These are phyloP conservation scores for Babylonia areolata DNA, from an alignment of 1,140 invertebrate species.

Conservation along the genomic window DNA sequence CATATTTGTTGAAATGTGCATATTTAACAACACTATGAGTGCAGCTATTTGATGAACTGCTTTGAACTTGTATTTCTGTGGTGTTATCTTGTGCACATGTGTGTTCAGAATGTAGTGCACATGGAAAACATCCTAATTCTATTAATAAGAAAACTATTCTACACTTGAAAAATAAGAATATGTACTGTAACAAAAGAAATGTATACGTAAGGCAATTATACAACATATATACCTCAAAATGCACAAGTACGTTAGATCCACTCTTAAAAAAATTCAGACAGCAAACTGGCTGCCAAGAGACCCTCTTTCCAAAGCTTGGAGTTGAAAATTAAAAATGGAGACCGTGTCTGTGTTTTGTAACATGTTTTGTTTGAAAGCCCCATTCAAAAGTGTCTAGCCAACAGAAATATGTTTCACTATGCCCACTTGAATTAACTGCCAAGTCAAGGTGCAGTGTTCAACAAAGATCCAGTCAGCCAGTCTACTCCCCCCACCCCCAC, in stretches of 20 bases:
- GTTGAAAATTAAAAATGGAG: neutral
- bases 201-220: too few relatives aligned
- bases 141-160: too few relatives aligned
- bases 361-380: neutral
- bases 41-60: neutral
- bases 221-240: too few relatives aligned
- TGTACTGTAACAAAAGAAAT: too few relatives aligned
- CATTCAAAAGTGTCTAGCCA: neutral
- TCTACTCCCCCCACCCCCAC: neutral
- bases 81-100: neutral
- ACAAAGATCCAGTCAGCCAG: neutral
- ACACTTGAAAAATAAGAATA: too few relatives aligned
- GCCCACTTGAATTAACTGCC: neutral
- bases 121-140: neutral
- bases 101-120: neutral
- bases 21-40: neutral
- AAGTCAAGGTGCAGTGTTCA: neutral
- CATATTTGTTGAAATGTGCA: too few relatives aligned
- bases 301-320: too few relatives aligned
- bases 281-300: too few relatives aligned
- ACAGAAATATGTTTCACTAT: neutral
- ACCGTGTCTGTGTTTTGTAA: neutral
- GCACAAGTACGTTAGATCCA: too few relatives aligned
- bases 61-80: neutral
- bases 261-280: too few relatives aligned